These are phyloP conservation scores for Fistularia tabacaria DNA, from an alignment of 2,797 vertebrate genomes.

Conservation along the genomic window DNA sequence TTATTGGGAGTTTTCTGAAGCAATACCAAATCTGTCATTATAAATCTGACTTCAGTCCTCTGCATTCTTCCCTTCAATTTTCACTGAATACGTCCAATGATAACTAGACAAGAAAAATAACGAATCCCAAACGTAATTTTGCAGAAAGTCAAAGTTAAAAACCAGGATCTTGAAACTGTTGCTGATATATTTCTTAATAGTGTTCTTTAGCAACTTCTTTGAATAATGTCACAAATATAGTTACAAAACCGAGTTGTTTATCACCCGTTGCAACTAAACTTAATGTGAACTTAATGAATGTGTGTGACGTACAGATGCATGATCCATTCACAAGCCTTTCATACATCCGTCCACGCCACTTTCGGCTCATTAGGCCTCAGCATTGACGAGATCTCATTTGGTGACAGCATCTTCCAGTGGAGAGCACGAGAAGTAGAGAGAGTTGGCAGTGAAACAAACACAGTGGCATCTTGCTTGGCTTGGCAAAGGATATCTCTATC, in stretches of 20 bases:
- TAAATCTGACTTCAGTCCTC: constrained; percentile 12
- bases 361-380: constrained; percentile 11
- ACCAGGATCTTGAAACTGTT: too few species aligned
- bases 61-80: background rate
- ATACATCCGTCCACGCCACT: constrained; percentile 15
- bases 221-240: too few species aligned
- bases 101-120: background rate
- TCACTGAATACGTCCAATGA: background rate
- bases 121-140: background rate
- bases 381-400: constrained; percentile 18
- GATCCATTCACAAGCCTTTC: background rate
- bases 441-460: constrained; percentile 45
- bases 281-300: constrained; percentile 2
- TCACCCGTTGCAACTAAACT: background rate
- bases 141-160: too few species aligned
- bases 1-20: constrained; percentile 32
- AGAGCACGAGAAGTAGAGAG: background rate
- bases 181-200: too few species aligned
- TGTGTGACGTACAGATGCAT: too few species aligned
- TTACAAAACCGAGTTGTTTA: background rate
- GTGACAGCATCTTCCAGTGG: constrained; percentile 14
- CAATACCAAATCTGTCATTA: constrained; percentile 31
- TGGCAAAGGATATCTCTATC: constrained; percentile 43
- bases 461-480: constrained; percentile 32
- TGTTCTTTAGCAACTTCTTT: too few species aligned